phyloP scores from a whole-genome alignment of 2,888 invertebrate genomes.

The Venusia cambrica region DNA sequence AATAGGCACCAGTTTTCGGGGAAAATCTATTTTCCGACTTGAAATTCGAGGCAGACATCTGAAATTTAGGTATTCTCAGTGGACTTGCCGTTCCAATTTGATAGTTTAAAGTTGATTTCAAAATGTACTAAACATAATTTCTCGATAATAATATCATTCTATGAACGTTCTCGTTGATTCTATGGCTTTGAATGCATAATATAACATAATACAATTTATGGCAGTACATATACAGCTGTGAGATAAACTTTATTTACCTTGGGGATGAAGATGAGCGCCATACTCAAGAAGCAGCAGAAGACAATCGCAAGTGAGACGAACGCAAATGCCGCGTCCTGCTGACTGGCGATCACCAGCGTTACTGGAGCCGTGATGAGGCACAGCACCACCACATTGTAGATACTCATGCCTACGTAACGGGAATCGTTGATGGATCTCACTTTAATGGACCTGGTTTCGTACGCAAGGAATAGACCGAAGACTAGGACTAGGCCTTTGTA shows the following conservation, averaged over 20 bases:
- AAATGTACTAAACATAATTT: constrained; percentile 8
- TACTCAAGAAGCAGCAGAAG: constrained; percentile 98
- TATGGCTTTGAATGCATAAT: no score
- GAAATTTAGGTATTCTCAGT: constrained; percentile 9
- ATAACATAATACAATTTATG: no score
- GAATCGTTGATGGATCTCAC: constrained; percentile 99
- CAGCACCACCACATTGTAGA: constrained; percentile 99
- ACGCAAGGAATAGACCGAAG: constrained; percentile 98
- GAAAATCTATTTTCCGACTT: constrained; percentile 18
- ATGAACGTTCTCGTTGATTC: no score
- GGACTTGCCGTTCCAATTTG: constrained; percentile 4
- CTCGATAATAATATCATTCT: no score
- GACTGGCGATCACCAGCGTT: constrained; percentile 97
- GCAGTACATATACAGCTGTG: neutral
- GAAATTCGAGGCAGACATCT: constrained; percentile 12
- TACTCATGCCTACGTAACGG: constrained; percentile 98
- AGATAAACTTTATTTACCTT: constrained; percentile 86
- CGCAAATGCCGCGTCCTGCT: constrained; percentile 98
- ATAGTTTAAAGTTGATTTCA: constrained; percentile 6
- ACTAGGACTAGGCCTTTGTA: constrained; percentile 98
- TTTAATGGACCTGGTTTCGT: constrained; percentile 98
- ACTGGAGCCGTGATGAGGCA: constrained; percentile 99
- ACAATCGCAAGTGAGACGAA: constrained; percentile 98
- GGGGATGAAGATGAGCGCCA: constrained; percentile 99
- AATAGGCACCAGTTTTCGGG: constrained; percentile 11